Evolutionary conservation across 2,113 vertebrate species (phyloP), one percentile per base, ranked within the genome.

Genomic region (Pontoporia blainvillei): DNA sequence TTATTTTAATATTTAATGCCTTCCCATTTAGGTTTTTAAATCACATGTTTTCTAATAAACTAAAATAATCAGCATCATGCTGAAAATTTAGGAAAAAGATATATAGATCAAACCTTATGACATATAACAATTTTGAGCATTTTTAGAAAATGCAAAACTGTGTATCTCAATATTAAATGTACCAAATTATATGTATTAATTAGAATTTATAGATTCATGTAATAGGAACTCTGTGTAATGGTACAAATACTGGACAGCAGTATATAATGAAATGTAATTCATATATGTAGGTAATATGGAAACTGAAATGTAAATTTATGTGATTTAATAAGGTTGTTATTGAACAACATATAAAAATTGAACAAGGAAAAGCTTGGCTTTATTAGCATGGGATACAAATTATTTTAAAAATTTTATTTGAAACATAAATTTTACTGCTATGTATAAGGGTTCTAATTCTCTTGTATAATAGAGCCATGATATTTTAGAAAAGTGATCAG

Each of bases 301-400:
- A 98, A 98, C 97, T 79, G 96, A 96, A 97, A 96, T 98, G 97
- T 97, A 98, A 98, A 98, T 98, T 98, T 98, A 98, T 98, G 98
- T 98, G 95, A 96, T 96, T 98, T 98, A 98, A 98, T 98, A 98
- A 99, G 98, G 92, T 92, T 96, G 91, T 93, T 98, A 98, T 98
- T 97, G 97, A 98, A 98, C 97, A 98, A 98, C 94, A 96, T 92
- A 96, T 90, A 96, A 97, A 88, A 97, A 97, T 98, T 98, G 98
- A 98, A 97, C 93, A 94, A 97, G 96, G 97, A 96, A 98, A 98
- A 96, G 91, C 90, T 97, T 98, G 76, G 52, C 85, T 98, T 98
- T 95, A 96, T 97, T 96, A 95, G 49, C 75, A 96, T 94, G 97
- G 96, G 82, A 96, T 96, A 96, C 97, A 96, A 90, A 97, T 95